phyloP scores from a whole-genome alignment of 2,888 invertebrate genomes.

The Microplitis deprimator region DNA sequence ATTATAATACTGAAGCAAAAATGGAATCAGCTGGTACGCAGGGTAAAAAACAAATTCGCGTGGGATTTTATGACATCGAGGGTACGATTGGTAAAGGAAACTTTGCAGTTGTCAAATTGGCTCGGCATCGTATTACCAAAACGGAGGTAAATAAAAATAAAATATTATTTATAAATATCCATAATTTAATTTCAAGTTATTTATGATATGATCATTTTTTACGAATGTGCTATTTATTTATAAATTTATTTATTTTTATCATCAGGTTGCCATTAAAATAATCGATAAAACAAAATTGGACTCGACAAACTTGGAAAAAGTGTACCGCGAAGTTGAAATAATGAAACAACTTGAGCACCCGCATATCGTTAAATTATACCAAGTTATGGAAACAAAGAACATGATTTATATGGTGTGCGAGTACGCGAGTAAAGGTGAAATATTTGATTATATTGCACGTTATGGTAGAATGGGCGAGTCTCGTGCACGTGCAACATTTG shows the following conservation, averaged over 20 bases:
- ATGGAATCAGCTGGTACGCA: slow-evolving; percentile 64
- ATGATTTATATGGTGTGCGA: slow-evolving; percentile 98
- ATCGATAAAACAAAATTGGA: slow-evolving; percentile 95
- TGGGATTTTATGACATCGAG: slow-evolving; percentile 98
- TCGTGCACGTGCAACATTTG: slow-evolving; percentile 92
- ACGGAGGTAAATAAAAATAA: slow-evolving; percentile 84
- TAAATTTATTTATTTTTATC: neutral
- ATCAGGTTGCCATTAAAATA: slow-evolving; percentile 95
- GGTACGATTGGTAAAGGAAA: slow-evolving; percentile 98
- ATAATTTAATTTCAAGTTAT: slow-evolving; percentile 31
- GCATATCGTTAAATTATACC: slow-evolving; percentile 97
- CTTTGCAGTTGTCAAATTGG: slow-evolving; percentile 98
- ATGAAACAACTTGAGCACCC: slow-evolving; percentile 98
- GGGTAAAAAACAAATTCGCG: slow-evolving; percentile 79
- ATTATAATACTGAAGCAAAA: slow-evolving; percentile 48
- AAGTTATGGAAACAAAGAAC: slow-evolving; percentile 98
- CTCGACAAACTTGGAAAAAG: slow-evolving; percentile 92
- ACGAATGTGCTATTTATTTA: neutral
- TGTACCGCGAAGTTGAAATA: slow-evolving; percentile 97
- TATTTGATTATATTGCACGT: slow-evolving; percentile 95
- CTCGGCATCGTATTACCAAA: slow-evolving; percentile 97
- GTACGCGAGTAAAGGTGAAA: slow-evolving; percentile 97
- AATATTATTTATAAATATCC: neutral
- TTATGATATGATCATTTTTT: neutral
- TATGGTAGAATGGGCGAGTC: slow-evolving; percentile 95